phyloP scores from a whole-genome alignment of 2,888 invertebrate genomes.

The Chrysolina haemoptera region DNA sequence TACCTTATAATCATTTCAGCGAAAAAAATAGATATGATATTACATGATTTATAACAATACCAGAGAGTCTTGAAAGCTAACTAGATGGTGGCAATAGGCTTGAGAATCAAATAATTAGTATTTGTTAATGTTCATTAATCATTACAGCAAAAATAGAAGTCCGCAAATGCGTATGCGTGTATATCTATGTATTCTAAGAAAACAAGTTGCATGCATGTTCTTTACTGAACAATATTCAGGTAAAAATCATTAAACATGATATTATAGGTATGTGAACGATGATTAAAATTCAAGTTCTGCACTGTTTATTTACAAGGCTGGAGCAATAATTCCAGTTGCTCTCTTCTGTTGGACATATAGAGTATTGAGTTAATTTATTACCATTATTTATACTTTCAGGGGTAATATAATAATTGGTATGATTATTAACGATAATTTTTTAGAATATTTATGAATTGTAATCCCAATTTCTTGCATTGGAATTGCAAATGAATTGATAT shows the following conservation, averaged over 20 bases:
- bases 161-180: slow-evolving; percentile 17
- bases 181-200: slow-evolving; percentile 14
- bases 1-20: slow-evolving; percentile 39
- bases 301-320: background rate
- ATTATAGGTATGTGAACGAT: background rate
- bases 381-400: no score
- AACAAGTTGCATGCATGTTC: slow-evolving; percentile 12
- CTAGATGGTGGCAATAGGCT: slow-evolving; percentile 43
- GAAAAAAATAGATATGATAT: slow-evolving; percentile 24
- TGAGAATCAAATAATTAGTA: slow-evolving; percentile 43
- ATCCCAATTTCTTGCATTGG: no score
- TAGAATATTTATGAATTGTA: no score
- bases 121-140: slow-evolving; percentile 45
- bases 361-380: no score
- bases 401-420: no score
- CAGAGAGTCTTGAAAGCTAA: slow-evolving; percentile 36
- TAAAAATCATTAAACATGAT: slow-evolving; percentile 11
- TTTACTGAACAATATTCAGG: background rate
- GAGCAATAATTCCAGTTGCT: background rate
- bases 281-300: slow-evolving; percentile 12
- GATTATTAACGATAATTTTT: no score
- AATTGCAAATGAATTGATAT: no score
- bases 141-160: slow-evolving; percentile 34
- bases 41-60: slow-evolving; percentile 36
- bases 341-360: background rate